Conservation (phyloP, 30 jellyfish, hydroid and myxozoan genomes). For the Mastigias papua region DNA sequence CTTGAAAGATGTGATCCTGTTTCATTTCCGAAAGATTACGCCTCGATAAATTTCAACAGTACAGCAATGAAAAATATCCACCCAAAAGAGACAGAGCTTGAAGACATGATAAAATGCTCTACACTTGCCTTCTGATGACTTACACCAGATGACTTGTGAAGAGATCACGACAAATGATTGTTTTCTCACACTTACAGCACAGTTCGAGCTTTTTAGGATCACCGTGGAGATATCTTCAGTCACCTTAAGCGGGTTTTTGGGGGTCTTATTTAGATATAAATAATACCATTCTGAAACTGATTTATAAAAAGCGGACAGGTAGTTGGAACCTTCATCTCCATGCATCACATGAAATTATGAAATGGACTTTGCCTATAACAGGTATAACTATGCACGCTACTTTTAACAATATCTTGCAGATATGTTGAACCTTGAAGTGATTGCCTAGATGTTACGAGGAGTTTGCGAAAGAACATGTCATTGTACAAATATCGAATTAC, state of each 20-base stretch:
- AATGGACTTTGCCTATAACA: neutral
- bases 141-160: too few relatives aligned
- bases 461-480: conserved; percentile 20
- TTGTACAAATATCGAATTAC: conserved; percentile 36
- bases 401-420: conserved; percentile 17
- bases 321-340: conserved; percentile 11
- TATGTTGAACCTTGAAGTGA: conserved; percentile 33
- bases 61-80: too few relatives aligned
- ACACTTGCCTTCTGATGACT: conserved; percentile 10
- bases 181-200: too few relatives aligned
- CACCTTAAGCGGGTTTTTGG: too few relatives aligned
- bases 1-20: too few relatives aligned
- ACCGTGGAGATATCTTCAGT: too few relatives aligned
- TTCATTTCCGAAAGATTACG: too few relatives aligned
- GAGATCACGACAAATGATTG: too few relatives aligned
- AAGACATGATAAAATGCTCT: neutral
- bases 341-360: conserved; percentile 3
- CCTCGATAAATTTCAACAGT: conserved; percentile 22
- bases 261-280: too few relatives aligned
- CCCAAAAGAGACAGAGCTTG: conserved; percentile 18
- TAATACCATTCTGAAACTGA: neutral
- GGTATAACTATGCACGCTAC: conserved; percentile 18
- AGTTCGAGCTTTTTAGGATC: too few relatives aligned
- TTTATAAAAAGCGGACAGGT: neutral
- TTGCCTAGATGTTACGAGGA: too few relatives aligned